Base-by-base conservation (phyloP, 2,113 vertebrate species). In the Halcyon senegalensis region DNA sequence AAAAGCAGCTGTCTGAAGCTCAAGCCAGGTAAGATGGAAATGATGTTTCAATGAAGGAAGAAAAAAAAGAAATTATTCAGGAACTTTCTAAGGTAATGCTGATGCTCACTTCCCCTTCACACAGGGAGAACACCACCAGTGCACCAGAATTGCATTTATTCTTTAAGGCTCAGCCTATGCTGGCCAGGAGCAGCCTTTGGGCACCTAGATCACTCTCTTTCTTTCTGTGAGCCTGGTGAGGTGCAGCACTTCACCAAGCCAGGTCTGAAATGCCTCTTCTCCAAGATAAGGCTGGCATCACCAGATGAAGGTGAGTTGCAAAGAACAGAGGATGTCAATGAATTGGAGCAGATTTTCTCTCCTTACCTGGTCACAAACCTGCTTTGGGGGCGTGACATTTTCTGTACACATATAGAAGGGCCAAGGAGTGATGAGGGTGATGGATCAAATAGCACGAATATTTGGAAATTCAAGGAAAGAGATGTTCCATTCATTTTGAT, bases 1-100 rank as follows among this genome's bases (percentile, higher is more conserved):
- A 82, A 91, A 84, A 87, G 85, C 66, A 94, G 87, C 80, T 95
- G 94, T 84, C 87, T 89, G 81, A 30, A 82, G 62, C 87, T 96
- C 84, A 79, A 93, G 53, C 27, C 70, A 66, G 77, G 66, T 81
- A 84, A 96, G 93, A 96, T 91, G 87, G 81, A 82, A 95, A 64
- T 19, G 80, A 92, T 95, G 86, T 50, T 94, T 94, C 93, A 63
- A 94, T 73, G 84, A 12, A 70, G 43, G 15, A n/a, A 53, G 31
- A 62, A 31, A 41, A 25, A 44, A 53, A n/a, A 80, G 27, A 62
- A 67, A 28, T 4, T 15, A 63, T 63, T 43, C 13, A 19, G 30
- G 55, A n/a, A 23, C 86, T 93, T 81, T 66, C 48, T 23, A 41
- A 84, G 80, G 46, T 51, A 69, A 51, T 8, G 60, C 4, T 64